Evolutionary conservation across 2,888 invertebrate genomes (phyloP).

Genomic region (Nomada fucata): DNA sequence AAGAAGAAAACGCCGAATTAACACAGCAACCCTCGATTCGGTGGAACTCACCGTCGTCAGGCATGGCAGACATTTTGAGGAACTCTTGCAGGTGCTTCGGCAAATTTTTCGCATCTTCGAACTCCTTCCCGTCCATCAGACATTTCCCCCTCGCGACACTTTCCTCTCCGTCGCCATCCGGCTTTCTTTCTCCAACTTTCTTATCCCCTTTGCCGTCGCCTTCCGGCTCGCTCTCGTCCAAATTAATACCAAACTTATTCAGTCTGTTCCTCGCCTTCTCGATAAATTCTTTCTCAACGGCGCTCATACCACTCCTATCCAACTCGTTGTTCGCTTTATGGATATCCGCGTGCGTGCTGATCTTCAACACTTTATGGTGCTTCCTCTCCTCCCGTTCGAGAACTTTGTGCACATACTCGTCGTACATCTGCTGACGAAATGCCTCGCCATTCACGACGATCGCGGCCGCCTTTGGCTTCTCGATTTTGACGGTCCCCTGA

Average conservation of each 20-base stretch:
- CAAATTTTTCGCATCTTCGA: conserved; percentile 87
- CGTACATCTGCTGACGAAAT: conserved; percentile 92
- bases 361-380: conserved; percentile 92
- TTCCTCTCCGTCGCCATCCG: conserved; percentile 81
- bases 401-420: conserved; percentile 92
- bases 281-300: conserved; percentile 91
- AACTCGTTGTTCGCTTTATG: conserved; percentile 51
- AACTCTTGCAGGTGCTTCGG: conserved; percentile 93
- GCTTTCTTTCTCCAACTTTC: conserved; percentile 70
- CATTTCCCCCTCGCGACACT: conserved; percentile 84
- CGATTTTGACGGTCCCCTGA: conserved; percentile 22
- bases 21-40: conserved; percentile 66
- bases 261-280: conserved; percentile 90
- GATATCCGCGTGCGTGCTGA: conserved; percentile 86
- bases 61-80: conserved; percentile 87
- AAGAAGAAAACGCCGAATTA: conserved; percentile 41
- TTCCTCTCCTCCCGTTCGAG: conserved; percentile 91
- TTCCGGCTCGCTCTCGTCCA: conserved; percentile 85
- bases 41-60: conserved; percentile 66
- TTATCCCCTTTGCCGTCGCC: conserved; percentile 61
- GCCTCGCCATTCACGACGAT: conserved; percentile 87
- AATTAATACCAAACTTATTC: conserved; percentile 88
- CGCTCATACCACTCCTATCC: conserved; percentile 78
- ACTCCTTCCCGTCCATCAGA: conserved; percentile 88
- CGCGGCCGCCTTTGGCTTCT: conserved; percentile 80